phyloP scores from a whole-genome alignment of 1,140 invertebrate genomes.

The Procambarus virginalis region DNA sequence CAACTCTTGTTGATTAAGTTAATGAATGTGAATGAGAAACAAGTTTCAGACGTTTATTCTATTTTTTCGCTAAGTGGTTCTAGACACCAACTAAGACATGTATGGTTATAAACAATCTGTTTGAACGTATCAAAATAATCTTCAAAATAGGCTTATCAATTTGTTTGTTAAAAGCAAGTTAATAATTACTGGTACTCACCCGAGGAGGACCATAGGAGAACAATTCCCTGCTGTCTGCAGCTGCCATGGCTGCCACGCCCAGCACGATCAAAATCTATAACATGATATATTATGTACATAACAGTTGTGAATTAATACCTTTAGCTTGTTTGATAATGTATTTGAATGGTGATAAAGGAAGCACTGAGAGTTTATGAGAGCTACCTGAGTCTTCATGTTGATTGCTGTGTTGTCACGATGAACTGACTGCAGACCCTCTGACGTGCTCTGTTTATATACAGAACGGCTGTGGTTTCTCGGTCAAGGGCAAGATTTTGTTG shows the following conservation, averaged over 20 bases:
- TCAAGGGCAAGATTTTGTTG: not conserved
- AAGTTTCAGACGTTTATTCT: too few species aligned
- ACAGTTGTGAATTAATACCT: not conserved
- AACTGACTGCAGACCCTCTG: not conserved
- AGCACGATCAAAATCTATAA: conserved; percentile 37
- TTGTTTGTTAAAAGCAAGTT: too few species aligned
- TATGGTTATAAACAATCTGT: too few species aligned
- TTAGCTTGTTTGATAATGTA: too few species aligned
- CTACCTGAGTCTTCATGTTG: conserved; percentile 8
- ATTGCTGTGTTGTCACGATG: not conserved
- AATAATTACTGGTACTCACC: not conserved
- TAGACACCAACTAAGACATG: too few species aligned
- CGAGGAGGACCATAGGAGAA: conserved; percentile 6
- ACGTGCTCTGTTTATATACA: not conserved
- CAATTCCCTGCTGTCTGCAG: conserved; percentile 35
- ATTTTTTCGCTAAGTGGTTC: too few species aligned
- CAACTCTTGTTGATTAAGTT: too few species aligned
- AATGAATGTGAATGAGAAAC: too few species aligned
- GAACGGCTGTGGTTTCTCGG: not conserved
- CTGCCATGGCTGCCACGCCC: conserved; percentile 17
- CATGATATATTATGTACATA: not conserved
- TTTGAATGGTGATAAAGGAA: too few species aligned
- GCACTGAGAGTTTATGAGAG: not conserved
- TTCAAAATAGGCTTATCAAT: too few species aligned
- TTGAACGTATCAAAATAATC: too few species aligned